phyloP scores from a whole-genome alignment of 2,113 vertebrate genomes.

The Gopherus flavomarginatus region DNA sequence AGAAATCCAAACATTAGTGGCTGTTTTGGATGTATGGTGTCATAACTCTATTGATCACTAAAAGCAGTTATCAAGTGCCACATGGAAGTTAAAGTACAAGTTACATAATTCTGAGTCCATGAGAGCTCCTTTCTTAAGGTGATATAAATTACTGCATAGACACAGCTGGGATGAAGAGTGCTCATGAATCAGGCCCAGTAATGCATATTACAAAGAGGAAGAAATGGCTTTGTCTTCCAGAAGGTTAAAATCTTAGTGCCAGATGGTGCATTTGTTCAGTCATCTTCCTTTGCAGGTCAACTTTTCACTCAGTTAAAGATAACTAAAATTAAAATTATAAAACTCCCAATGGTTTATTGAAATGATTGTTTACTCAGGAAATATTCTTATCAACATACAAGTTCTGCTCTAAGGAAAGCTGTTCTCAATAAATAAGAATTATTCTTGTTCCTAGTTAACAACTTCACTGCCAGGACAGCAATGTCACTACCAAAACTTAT shows the following conservation, averaged over 20 bases:
- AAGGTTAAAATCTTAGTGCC: background rate
- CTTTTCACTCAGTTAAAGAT: background rate
- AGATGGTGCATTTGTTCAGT: background rate
- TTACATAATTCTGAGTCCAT: background rate
- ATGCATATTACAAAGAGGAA: background rate
- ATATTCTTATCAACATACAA: background rate
- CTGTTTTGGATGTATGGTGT: background rate
- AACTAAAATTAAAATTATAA: background rate
- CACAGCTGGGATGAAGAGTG: background rate
- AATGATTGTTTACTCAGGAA: slow-evolving; percentile 23
- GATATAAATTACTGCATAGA: background rate
- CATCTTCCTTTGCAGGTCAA: background rate
- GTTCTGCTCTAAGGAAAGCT: slow-evolving; percentile 8
- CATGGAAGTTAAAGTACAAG: background rate
- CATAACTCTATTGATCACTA: background rate
- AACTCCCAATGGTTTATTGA: background rate
- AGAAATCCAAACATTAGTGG: background rate
- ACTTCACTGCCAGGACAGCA: background rate
- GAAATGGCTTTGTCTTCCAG: background rate
- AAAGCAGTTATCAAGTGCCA: background rate
- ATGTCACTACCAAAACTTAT: background rate
- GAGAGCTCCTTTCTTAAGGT: background rate
- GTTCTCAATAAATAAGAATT: slow-evolving; percentile 30
- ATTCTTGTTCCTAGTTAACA: background rate
- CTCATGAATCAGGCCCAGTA: background rate